Base-by-base conservation (phyloP, 2,797 vertebrate species). In the Todus mexicanus region DNA sequence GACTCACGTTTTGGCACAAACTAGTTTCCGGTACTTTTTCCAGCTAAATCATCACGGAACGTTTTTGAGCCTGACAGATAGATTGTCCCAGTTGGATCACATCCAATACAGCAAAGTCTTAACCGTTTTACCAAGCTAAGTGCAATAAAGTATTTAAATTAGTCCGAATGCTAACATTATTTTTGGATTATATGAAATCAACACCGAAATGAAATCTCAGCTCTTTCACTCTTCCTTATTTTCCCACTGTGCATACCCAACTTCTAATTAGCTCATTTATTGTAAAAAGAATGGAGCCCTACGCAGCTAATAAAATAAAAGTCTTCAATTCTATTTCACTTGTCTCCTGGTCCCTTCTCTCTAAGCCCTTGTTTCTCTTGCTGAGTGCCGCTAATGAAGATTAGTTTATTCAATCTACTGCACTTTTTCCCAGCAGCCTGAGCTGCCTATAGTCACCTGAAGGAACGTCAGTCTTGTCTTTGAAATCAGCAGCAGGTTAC, bases 61-160 rank as follows among this genome's bases (percentile, higher is more conserved):
- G 35, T 75, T 78, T 60, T 12, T 38, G 40, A 88, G 40, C 48
- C 51, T 59, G 56, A 81, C n/a, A 74, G 59, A 63, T 8, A 51
- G 69, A 60, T 37, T 88, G 56, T 86, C 71, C 74, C 80, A 64
- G 17, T 38, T 90, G 81, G 85, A 91, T 37, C 15, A 43, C 29
- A 42, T 68, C 71, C 64, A 91, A 4, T 26, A 63, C 60, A 75
- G 6, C 2, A 2, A 63, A 91, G 83, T 38, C 70, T 45, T 64
- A 90, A 82, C 43, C 15, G 56, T 47, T 88, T 91, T 27, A 93
- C 61, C 70, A 76, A 73, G 71, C 35, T 79, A 90, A 93, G 35
- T 71, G 61, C 89, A 91, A 82, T 57, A 78, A 87, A 84, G 60
- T 56, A 86, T 87, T 94, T 90, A 90, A 84, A 93, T 82, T 71